A percentile compares a stretch with the other conserved stretches of the same genome.
Conservation (phyloP, 2,888 invertebrate genomes). For the Tyria jacobaeae region DNA sequence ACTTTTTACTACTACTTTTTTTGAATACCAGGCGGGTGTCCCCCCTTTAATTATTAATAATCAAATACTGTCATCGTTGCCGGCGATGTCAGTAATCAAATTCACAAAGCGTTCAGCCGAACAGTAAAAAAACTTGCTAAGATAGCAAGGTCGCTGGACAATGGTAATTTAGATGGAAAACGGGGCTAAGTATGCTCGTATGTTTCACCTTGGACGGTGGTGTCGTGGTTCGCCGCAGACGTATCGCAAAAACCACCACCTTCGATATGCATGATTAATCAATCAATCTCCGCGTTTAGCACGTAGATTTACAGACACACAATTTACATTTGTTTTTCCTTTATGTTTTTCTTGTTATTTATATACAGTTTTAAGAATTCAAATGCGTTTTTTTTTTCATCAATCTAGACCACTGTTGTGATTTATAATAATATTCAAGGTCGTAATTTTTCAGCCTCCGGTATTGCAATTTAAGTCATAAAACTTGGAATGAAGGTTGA, state of each 20-base stretch:
- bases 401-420: constrained; percentile 57
- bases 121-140: constrained; percentile 64
- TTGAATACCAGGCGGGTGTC: constrained; percentile 40
- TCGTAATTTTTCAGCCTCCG: constrained; percentile 46
- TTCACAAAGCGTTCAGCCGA: constrained; percentile 53
- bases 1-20: constrained; percentile 29
- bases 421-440: constrained; percentile 68
- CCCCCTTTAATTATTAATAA: constrained; percentile 55
- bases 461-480: constrained; percentile 60
- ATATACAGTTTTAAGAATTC: constrained; percentile 27
- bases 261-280: constrained; percentile 66
- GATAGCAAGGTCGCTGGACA: constrained; percentile 67
- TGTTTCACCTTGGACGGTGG: constrained; percentile 72
- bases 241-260: constrained; percentile 69
- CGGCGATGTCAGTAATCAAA: constrained; percentile 53
- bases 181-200: constrained; percentile 61
- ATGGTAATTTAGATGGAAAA: constrained; percentile 66
- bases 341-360: constrained; percentile 7
- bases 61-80: constrained; percentile 48
- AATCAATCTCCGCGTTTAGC: constrained; percentile 36
- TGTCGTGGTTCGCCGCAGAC: constrained; percentile 70
- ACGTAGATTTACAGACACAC: constrained; percentile 28
- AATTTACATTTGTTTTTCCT: constrained; percentile 14
- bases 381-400: constrained; percentile 51
- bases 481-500: constrained; percentile 45